phyloP scores from a whole-genome alignment of 2,888 invertebrate species.

The Cactoblastis cactorum region DNA sequence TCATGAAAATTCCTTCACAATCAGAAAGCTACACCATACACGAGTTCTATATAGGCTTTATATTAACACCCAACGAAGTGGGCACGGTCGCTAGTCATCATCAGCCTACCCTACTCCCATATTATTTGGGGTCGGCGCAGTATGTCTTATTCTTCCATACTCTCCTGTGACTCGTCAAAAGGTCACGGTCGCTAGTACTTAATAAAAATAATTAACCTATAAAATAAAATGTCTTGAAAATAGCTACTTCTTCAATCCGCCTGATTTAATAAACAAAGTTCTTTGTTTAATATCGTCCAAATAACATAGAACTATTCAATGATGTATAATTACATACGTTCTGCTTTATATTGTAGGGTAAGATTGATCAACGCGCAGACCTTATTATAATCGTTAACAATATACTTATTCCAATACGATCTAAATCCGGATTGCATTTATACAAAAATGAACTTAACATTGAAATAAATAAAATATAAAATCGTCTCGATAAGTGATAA shows the following conservation, averaged over 20 bases:
- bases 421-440: background rate
- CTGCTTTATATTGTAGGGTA: background rate
- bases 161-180: too few species aligned
- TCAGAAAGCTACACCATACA: too few species aligned
- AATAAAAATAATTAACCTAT: too few species aligned
- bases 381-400: constrained; percentile 4
- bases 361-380: background rate
- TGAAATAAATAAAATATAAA: background rate
- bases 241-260: background rate
- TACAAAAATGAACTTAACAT: background rate
- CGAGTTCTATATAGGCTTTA: too few species aligned
- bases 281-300: constrained; percentile 16
- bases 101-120: too few species aligned
- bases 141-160: too few species aligned
- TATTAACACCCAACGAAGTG: too few species aligned
- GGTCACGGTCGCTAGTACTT: too few species aligned
- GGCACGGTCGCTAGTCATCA: too few species aligned
- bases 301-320: background rate
- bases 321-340: background rate
- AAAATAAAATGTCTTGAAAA: too few species aligned
- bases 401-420: background rate
- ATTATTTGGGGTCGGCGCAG: too few species aligned
- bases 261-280: background rate
- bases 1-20: too few species aligned
- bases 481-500: background rate